These are phyloP conservation scores for Potamarius usumacintae DNA, from an alignment of 2,113 vertebrate genomes.

Conservation along the genomic window DNA sequence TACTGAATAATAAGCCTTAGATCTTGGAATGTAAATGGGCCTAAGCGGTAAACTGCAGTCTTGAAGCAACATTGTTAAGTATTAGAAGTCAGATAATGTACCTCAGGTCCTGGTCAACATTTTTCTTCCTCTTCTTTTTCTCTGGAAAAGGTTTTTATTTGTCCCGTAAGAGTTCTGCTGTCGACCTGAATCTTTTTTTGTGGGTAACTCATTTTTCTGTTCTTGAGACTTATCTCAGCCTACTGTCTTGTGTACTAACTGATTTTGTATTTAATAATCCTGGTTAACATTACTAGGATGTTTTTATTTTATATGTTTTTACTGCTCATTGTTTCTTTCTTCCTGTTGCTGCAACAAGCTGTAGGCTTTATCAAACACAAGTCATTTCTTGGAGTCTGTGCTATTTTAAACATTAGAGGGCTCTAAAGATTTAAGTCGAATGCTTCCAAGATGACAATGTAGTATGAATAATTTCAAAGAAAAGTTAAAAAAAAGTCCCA, in stretches of 20 bases:
- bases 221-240: not conserved
- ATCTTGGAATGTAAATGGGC: too few species aligned
- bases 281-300: not conserved
- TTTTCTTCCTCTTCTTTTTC: not conserved
- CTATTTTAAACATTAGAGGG: slow-evolving; percentile 3
- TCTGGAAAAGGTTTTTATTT: too few species aligned
- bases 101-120: too few species aligned
- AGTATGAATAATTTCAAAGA: not conserved
- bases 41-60: too few species aligned
- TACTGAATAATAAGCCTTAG: too few species aligned
- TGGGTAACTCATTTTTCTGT: not conserved
- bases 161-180: too few species aligned
- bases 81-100: not conserved
- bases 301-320: not conserved
- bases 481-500: not conserved
- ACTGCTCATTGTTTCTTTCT: not conserved
- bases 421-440: not conserved
- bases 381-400: not conserved
- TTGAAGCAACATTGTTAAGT: not conserved
- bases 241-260: not conserved
- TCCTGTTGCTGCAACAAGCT: not conserved
- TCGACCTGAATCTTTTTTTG: too few species aligned
- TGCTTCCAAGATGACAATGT: not conserved
- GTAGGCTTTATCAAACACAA: not conserved
- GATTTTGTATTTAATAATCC: not conserved